Evolutionary conservation across 2,113 vertebrate genomes (phyloP).

Genomic region (Menidia beryllina): DNA sequence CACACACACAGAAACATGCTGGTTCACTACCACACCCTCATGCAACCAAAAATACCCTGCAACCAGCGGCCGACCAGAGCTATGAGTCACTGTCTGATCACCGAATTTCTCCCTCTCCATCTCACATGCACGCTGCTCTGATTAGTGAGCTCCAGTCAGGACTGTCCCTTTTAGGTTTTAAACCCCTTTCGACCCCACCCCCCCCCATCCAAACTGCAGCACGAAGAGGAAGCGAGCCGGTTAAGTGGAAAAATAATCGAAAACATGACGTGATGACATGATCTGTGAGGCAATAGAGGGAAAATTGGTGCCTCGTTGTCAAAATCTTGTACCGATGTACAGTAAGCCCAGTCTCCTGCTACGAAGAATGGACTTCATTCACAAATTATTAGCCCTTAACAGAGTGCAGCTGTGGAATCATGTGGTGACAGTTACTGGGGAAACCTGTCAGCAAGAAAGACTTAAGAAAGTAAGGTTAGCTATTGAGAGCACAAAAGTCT

Average conservation of each 20-base stretch:
- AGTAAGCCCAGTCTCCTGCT: not conserved
- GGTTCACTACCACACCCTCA: slow-evolving; percentile 53
- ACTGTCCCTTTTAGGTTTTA: slow-evolving; percentile 39
- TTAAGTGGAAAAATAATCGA: too few species aligned
- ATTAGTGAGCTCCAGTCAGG: slow-evolving; percentile 10
- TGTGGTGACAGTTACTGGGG: too few species aligned
- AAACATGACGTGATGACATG: too few species aligned
- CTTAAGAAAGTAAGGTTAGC: not conserved
- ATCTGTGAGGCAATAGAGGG: too few species aligned
- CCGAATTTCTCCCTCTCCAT: slow-evolving; percentile 11
- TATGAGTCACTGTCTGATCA: slow-evolving; percentile 62
- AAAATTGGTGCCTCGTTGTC: too few species aligned
- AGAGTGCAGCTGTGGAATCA: not conserved
- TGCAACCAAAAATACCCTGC: slow-evolving; percentile 64
- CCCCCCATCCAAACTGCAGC: too few species aligned
- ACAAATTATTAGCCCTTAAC: not conserved
- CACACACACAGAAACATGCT: not conserved
- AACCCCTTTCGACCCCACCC: too few species aligned
- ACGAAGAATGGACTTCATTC: not conserved
- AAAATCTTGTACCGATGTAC: too few species aligned
- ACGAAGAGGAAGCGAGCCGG: too few species aligned
- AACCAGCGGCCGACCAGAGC: slow-evolving; percentile 65
- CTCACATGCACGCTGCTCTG: slow-evolving; percentile 5
- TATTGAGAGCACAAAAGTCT: not conserved
- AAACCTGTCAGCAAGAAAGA: not conserved